Conservation (phyloP, 30 jellyfish, hydroid and myxozoan species). For the Aurelia aurita complex sp. Pacific region DNA sequence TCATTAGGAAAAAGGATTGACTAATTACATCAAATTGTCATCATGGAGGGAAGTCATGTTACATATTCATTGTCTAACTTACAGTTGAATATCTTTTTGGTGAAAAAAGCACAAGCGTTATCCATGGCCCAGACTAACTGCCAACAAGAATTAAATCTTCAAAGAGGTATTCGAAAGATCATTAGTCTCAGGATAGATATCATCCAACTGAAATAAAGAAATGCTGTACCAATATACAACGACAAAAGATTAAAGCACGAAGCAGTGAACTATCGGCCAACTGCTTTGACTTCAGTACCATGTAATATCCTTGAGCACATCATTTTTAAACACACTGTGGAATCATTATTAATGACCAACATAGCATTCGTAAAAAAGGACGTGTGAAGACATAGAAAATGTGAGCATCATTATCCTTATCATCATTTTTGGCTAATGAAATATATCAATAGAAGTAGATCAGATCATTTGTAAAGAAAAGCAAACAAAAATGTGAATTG, state of each 20-base stretch:
- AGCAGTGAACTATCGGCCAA: constrained; percentile 32
- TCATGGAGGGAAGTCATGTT: too few species aligned
- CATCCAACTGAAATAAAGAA: neutral
- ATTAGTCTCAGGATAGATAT: constrained; percentile 18
- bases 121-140: neutral
- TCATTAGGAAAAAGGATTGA: too few species aligned
- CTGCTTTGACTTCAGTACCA: constrained; percentile 30
- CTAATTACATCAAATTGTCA: too few species aligned
- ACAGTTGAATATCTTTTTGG: too few species aligned
- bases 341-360: constrained; percentile 26
- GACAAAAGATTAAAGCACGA: constrained; percentile 24
- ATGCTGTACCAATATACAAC: constrained; percentile 27
- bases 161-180: constrained; percentile 2
- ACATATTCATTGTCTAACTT: too few species aligned
- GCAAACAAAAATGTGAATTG: too few species aligned
- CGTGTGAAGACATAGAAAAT: neutral
- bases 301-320: constrained; percentile 44
- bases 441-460: too few species aligned
- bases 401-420: too few species aligned
- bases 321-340: constrained; percentile 24
- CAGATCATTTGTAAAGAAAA: too few species aligned
- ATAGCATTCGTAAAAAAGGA: constrained; percentile 17
- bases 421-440: too few species aligned
- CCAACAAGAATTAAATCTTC: constrained; percentile 10
- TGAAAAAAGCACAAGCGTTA: too few species aligned